Evolutionary conservation across 2,888 invertebrate species (phyloP).

Genomic region (Phanerotoma sp.): DNA sequence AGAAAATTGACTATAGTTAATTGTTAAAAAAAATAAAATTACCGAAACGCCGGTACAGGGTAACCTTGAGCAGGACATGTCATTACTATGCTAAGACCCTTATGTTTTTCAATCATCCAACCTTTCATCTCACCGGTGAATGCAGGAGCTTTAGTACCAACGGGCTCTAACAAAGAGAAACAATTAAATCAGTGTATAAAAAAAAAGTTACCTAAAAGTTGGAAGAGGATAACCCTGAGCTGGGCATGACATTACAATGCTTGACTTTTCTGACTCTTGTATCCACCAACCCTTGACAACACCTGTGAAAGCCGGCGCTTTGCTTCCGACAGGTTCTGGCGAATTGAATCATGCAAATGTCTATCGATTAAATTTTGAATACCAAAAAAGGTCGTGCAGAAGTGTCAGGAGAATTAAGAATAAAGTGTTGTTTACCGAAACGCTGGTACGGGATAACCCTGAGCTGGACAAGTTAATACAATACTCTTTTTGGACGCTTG

Average conservation of each 20-base stretch:
- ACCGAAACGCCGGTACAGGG: slow-evolving; percentile 66
- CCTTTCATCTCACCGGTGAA: slow-evolving; percentile 54
- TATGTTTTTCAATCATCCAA: slow-evolving; percentile 68
- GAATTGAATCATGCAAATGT: slow-evolving; percentile 20
- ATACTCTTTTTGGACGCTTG: slow-evolving; percentile 66
- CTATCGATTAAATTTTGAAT: slow-evolving; percentile 3
- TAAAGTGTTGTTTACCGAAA: slow-evolving; percentile 55
- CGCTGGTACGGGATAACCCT: slow-evolving; percentile 70
- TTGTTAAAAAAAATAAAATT: slow-evolving; percentile 46
- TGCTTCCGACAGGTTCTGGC: slow-evolving; percentile 63
- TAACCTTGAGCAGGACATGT: slow-evolving; percentile 72
- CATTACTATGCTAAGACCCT: slow-evolving; percentile 66
- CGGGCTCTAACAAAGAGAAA: slow-evolving; percentile 62
- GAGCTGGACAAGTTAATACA: slow-evolving; percentile 71
- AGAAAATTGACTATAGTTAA: not conserved
- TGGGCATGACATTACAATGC: slow-evolving; percentile 67
- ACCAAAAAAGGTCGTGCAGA: not conserved
- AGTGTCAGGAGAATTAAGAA: not conserved
- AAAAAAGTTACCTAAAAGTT: slow-evolving; percentile 63
- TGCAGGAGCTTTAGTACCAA: slow-evolving; percentile 64
- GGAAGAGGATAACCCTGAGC: slow-evolving; percentile 66
- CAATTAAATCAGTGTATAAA: slow-evolving; percentile 35
- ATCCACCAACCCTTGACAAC: slow-evolving; percentile 57
- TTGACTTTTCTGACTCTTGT: slow-evolving; percentile 35
- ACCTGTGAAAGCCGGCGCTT: slow-evolving; percentile 63